phyloP scores from a whole-genome alignment of 2,888 invertebrate genomes.

The Scelioninae gen. 2 region DNA sequence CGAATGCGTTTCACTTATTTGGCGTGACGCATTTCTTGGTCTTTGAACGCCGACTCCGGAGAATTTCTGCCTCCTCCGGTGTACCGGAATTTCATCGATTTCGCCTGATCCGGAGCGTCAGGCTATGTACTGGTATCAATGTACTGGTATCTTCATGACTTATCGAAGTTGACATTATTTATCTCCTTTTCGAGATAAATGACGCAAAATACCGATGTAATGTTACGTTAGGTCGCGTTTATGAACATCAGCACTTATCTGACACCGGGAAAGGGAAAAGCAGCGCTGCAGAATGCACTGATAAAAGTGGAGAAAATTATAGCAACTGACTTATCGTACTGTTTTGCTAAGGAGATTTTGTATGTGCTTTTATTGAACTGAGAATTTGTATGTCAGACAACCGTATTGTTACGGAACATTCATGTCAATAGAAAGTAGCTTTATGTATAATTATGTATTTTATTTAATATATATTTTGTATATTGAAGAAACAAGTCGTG shows the following conservation, averaged over 20 bases:
- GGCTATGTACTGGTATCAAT: too few species aligned
- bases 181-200: slow-evolving; percentile 25
- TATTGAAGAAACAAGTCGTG: too few species aligned
- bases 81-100: slow-evolving; percentile 33
- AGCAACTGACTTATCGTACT: slow-evolving; percentile 6
- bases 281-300: background rate
- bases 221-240: slow-evolving; percentile 3
- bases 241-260: slow-evolving; percentile 14
- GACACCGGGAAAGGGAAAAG: slow-evolving; percentile 2
- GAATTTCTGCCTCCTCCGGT: slow-evolving; percentile 22
- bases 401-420: too few species aligned
- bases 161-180: slow-evolving; percentile 33
- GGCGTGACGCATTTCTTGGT: too few species aligned
- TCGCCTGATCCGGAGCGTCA: slow-evolving; percentile 6
- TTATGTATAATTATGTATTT: too few species aligned
- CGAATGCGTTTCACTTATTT: too few species aligned
- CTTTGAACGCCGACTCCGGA: too few species aligned
- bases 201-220: slow-evolving; percentile 1
- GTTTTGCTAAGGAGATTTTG: background rate
- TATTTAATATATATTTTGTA: too few species aligned
- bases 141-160: slow-evolving; percentile 18
- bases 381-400: too few species aligned
- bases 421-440: too few species aligned
- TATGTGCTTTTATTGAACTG: too few species aligned
- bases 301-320: slow-evolving; percentile 2